These are phyloP conservation scores for Morpho deidamia DNA, from an alignment of 2,888 invertebrate species.

Conservation along the genomic window DNA sequence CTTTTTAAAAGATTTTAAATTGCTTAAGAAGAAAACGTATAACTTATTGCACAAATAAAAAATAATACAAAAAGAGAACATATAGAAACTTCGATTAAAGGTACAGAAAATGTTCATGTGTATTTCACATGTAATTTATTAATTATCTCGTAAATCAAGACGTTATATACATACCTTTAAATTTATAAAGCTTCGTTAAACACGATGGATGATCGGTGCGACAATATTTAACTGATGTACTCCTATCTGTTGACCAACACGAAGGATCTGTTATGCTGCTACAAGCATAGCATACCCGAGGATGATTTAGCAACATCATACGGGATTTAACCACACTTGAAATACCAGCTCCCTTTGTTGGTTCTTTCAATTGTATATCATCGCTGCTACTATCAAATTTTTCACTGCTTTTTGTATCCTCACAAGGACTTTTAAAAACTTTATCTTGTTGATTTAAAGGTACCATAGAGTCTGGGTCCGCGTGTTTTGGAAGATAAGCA, in stretches of 20 bases:
- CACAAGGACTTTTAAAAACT: background rate
- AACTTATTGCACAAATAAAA: no score
- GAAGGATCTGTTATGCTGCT: constrained; percentile 46
- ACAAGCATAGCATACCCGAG: constrained; percentile 57
- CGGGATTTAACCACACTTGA: constrained; percentile 28
- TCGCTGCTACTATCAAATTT: background rate
- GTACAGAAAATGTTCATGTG: no score
- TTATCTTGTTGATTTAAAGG: background rate
- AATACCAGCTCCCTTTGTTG: constrained; percentile 36
- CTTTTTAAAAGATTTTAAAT: no score
- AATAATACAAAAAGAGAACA: no score
- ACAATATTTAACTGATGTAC: constrained; percentile 60
- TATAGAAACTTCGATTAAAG: no score
- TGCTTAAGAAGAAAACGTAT: no score
- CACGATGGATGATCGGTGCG: constrained; percentile 44
- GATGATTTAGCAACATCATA: constrained; percentile 34
- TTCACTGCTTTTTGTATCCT: constrained; percentile 1
- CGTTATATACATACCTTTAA: constrained; percentile 35
- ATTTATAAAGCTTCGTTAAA: constrained; percentile 45
- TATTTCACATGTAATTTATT: no score
- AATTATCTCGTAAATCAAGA: no score
- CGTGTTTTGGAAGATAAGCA: background rate
- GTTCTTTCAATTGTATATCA: constrained; percentile 26
- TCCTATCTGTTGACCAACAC: constrained; percentile 47
- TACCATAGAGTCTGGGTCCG: background rate